Percentiles rank a stretch among this genome's conserved stretches.
Conservation (phyloP, 2,113 vertebrate genomes). For the Planiliza haematocheilus region DNA sequence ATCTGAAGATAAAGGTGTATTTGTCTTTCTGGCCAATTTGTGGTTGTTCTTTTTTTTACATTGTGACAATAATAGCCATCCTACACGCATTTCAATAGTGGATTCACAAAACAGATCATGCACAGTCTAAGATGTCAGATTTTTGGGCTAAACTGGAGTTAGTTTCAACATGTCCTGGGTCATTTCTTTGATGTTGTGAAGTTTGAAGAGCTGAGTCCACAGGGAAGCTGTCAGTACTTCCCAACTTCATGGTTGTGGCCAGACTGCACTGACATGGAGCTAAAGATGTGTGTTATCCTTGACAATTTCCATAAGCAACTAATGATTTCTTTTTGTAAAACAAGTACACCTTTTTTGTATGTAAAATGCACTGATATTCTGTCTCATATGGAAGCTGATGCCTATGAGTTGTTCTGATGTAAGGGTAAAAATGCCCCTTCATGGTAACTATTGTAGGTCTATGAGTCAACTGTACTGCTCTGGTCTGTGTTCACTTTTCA, state of each 20-base stretch:
- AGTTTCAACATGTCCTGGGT: conserved; percentile 2
- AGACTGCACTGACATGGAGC: not conserved
- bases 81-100: too few relatives aligned
- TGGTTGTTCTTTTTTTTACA: too few relatives aligned
- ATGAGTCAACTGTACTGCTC: not conserved
- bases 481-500: not conserved
- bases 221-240: conserved; percentile 2
- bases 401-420: not conserved
- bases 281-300: not conserved
- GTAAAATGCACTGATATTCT: not conserved
- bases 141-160: not conserved
- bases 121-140: too few relatives aligned
- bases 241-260: not conserved
- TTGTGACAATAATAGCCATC: too few relatives aligned
- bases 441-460: not conserved
- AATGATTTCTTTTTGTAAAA: not conserved
- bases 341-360: not conserved
- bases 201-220: conserved; percentile 14
- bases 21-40: too few relatives aligned
- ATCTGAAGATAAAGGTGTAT: too few relatives aligned
- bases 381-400: not conserved
- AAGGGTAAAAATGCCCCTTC: not conserved
- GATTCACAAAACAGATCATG: too few relatives aligned
- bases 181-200: not conserved
- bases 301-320: not conserved